phyloP scores from a whole-genome alignment of 2,113 vertebrate genomes.

The Notothenia coriiceps region DNA sequence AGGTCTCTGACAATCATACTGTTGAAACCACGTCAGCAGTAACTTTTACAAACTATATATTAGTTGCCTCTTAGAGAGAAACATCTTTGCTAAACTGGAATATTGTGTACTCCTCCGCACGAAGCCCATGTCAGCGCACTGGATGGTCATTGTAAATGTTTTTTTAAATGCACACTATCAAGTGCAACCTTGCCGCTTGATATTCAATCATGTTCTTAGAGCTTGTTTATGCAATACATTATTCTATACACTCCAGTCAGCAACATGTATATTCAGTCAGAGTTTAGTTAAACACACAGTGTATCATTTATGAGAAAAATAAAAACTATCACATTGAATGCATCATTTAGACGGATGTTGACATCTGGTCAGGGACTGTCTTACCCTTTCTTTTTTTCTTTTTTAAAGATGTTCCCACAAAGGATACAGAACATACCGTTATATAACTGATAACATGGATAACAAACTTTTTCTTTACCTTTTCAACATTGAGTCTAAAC shows the following conservation, averaged over 20 bases:
- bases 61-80: not conserved
- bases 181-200: not conserved
- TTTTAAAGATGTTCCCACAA: no score
- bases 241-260: not conserved
- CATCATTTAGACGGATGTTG: not conserved
- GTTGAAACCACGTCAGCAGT: not conserved
- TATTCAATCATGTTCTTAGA: not conserved
- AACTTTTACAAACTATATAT: slow-evolving; percentile 18
- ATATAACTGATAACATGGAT: no score
- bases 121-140: slow-evolving; percentile 19
- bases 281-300: not conserved
- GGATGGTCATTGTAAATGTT: slow-evolving; percentile 31
- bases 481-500: not conserved
- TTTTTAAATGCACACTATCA: not conserved
- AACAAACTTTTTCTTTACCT: not conserved
- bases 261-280: not conserved
- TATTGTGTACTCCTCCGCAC: slow-evolving; percentile 40
- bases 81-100: slow-evolving; percentile 6
- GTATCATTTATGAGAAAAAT: not conserved
- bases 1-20: not conserved
- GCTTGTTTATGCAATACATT: not conserved
- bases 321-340: not conserved
- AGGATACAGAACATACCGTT: no score
- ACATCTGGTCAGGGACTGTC: not conserved
- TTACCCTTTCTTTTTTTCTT: not conserved